Conservation (phyloP, 1,140 invertebrate species). For the Magallana ariakensis region DNA sequence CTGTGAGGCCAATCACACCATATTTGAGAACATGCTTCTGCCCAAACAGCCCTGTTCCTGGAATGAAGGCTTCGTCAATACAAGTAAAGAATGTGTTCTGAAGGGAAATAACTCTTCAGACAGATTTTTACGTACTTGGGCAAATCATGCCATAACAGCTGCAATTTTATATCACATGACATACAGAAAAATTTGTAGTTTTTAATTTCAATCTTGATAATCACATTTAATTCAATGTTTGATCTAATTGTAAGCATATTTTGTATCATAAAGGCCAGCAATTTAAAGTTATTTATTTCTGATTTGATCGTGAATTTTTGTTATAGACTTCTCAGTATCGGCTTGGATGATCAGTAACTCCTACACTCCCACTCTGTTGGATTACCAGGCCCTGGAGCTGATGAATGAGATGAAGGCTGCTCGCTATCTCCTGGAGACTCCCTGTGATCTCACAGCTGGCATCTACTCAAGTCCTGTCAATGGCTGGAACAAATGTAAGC, state of each 20-base stretch:
- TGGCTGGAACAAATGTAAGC: conserved; percentile 41
- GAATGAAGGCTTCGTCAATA: conserved; percentile 33
- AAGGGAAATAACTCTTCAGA: conserved; percentile 10
- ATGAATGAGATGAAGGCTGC: conserved; percentile 43
- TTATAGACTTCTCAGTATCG: conserved; percentile 53
- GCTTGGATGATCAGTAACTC: conserved; percentile 42
- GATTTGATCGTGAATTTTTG: background rate
- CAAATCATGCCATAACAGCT: no score
- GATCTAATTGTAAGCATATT: no score
- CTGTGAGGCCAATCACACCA: conserved; percentile 46
- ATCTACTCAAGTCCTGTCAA: background rate
- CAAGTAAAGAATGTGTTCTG: background rate
- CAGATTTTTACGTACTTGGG: no score
- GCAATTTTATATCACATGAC: no score
- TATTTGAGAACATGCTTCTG: conserved; percentile 44
- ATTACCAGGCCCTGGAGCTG: conserved; percentile 24
- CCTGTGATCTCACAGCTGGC: conserved; percentile 34
- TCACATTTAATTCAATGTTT: no score
- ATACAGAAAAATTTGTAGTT: no score
- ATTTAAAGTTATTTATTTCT: background rate
- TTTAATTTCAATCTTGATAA: no score
- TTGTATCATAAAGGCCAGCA: no score
- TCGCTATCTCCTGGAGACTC: conserved; percentile 17
- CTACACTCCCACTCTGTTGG: conserved; percentile 10
- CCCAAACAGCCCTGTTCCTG: conserved; percentile 39